Evolutionary conservation across 2,113 vertebrate species (phyloP), one percentile per base, ranked within the genome.

Genomic region (Zosterops hypoxanthus): DNA sequence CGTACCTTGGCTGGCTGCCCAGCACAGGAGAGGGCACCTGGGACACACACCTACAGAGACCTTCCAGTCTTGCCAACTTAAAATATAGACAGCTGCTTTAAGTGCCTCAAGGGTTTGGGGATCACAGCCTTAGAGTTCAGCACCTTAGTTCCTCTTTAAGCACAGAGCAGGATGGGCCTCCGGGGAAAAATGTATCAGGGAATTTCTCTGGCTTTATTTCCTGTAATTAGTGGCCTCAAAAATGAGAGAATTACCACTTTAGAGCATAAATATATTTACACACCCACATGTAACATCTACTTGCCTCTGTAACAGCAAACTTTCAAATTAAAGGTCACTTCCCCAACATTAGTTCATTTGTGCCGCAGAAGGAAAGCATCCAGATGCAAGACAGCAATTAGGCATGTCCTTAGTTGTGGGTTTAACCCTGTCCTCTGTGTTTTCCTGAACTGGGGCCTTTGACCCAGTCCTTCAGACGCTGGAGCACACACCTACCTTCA

Each of bases 281-380:
- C 72, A 50, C 84, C 76, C 82, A 83, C 61, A n/a, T 61, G 50
- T 72, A 95, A 96, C 93, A 95, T 85, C 95, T 90, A 77, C 78
- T 93, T 96, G 94, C 49, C 86, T 93, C 76, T 78, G 65, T 86
- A 93, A 93, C 68, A 96, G 86, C 90, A 84, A 93, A 96, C 86
- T 95, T 95, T 96, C 92, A 96, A 96, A 95, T 97, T 96, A 97
- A 93, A 96, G 94, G 94, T 88, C 93, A 93, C 94, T 93, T 94
- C 82, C 79, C 41, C 50, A 61, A 82, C 46, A 1, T 97, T 96
- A 79, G 82, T 71, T 95, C 86, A 84, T 92, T 95, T 75, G 61
- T 71, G 88, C 90, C 3, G 0, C 44, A 75, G 92, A 90, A 96
- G 85, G 88, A 92, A 94, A 92, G 94, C 92, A 92, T 83, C 82